Percentiles rank a stretch among this genome's conserved stretches.
These are phyloP conservation scores for Mellilla xanthometata DNA, from an alignment of 2,888 invertebrate genomes.

Conservation along the genomic window DNA sequence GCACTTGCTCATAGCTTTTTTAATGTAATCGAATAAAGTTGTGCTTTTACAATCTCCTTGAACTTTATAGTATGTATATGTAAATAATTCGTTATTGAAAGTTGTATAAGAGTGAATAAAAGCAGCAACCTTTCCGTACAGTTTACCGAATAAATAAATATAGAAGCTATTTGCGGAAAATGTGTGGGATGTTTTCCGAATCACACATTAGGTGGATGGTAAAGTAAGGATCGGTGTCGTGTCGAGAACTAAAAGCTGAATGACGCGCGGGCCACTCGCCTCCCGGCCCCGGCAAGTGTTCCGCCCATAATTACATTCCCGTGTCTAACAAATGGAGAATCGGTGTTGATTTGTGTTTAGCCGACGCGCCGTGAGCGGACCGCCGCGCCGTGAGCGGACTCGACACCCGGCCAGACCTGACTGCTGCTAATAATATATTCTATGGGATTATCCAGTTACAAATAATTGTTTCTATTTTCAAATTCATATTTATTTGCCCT, in stretches of 20 bases:
- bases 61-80: no score
- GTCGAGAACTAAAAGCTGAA: slow-evolving; percentile 78
- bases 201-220: slow-evolving; percentile 51
- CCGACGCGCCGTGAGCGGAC: slow-evolving; percentile 51
- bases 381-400: slow-evolving; percentile 40
- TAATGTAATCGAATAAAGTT: no score
- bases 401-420: neutral
- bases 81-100: no score
- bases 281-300: slow-evolving; percentile 67
- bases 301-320: slow-evolving; percentile 84
- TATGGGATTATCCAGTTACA: no score
- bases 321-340: slow-evolving; percentile 85
- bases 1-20: no score
- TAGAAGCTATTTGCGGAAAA: slow-evolving; percentile 31
- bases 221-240: slow-evolving; percentile 76
- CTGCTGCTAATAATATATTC: no score
- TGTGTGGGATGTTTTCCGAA: slow-evolving; percentile 46
- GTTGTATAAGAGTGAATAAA: no score
- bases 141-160: slow-evolving; percentile 5
- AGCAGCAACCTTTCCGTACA: no score
- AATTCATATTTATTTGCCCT: no score
- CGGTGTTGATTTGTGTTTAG: slow-evolving; percentile 84
- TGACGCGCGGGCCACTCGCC: slow-evolving; percentile 54
- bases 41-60: no score
- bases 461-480: no score